Conservation (phyloP, 2,888 invertebrate genomes). For the Branchellion lobata region DNA sequence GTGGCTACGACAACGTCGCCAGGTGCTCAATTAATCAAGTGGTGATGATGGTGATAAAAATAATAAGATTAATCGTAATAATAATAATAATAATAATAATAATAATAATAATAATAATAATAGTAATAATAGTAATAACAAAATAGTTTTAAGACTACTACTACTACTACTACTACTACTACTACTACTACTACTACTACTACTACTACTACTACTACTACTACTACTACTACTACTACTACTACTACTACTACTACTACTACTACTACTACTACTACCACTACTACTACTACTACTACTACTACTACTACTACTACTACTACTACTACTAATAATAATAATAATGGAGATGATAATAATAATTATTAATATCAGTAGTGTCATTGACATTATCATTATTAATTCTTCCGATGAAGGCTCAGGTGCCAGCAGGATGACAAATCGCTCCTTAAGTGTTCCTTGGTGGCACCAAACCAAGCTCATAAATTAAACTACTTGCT, state of each 20-base stretch:
- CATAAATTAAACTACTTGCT: too few species aligned
- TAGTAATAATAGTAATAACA: not conserved
- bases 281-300: constrained; percentile 4
- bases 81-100: not conserved
- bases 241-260: constrained; percentile 12
- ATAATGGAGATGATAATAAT: not conserved
- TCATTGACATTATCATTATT: too few species aligned
- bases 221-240: constrained; percentile 18
- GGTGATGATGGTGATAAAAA: too few species aligned
- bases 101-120: constrained; percentile 48
- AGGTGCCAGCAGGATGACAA: too few species aligned
- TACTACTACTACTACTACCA: constrained; percentile 14
- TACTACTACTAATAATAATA: constrained; percentile 5
- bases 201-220: constrained; percentile 12
- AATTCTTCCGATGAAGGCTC: too few species aligned
- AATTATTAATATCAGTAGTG: too few species aligned
- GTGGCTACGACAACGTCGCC: constrained; percentile 62
- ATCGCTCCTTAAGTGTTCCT: too few species aligned
- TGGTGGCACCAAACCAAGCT: too few species aligned
- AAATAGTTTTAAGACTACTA: constrained; percentile 5
- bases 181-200: constrained; percentile 19
- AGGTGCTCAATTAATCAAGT: constrained; percentile 51
- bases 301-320: constrained; percentile 11
- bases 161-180: constrained; percentile 12
- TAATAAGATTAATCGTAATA: constrained; percentile 19